Conservation (phyloP, 1,140 invertebrate species). For the Leptinotarsa lineolata region DNA sequence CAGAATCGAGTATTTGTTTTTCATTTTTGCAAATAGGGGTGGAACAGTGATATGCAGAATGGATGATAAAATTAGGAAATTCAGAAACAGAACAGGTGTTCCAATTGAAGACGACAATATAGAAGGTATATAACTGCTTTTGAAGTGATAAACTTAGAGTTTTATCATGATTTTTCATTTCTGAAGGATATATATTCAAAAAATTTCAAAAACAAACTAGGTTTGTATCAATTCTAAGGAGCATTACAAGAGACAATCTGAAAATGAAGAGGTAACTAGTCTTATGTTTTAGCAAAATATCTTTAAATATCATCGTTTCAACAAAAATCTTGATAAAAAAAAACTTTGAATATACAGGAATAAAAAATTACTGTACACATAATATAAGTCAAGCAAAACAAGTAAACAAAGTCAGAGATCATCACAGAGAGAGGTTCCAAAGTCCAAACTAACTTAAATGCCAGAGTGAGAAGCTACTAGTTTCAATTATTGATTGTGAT, state of each 20-base stretch:
- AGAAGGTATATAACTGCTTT: too few species aligned
- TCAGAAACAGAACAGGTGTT: too few species aligned
- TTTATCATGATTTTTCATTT: too few species aligned
- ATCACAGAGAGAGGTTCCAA: not conserved
- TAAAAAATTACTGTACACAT: constrained; percentile 5
- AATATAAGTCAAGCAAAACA: not conserved
- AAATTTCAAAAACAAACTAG: not conserved
- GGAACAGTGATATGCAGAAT: too few species aligned
- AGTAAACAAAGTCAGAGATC: not conserved
- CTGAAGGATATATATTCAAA: not conserved
- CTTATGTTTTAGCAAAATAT: not conserved
- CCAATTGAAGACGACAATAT: too few species aligned
- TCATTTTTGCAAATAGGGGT: too few species aligned
- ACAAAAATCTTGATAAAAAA: not conserved
- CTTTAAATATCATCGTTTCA: not conserved
- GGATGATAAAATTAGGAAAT: too few species aligned
- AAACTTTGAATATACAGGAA: not conserved
- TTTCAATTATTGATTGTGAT: too few species aligned
- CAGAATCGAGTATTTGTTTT: not conserved
- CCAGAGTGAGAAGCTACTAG: not conserved
- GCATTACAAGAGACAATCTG: not conserved
- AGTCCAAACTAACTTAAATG: not conserved
- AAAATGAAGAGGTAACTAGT: not conserved
- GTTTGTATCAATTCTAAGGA: not conserved
- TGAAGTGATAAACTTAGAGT: too few species aligned